A percentile compares a stretch with the other conserved stretches of the same genome.
Conservation (phyloP, 2,797 vertebrate species). For the Ibycter americanus region DNA sequence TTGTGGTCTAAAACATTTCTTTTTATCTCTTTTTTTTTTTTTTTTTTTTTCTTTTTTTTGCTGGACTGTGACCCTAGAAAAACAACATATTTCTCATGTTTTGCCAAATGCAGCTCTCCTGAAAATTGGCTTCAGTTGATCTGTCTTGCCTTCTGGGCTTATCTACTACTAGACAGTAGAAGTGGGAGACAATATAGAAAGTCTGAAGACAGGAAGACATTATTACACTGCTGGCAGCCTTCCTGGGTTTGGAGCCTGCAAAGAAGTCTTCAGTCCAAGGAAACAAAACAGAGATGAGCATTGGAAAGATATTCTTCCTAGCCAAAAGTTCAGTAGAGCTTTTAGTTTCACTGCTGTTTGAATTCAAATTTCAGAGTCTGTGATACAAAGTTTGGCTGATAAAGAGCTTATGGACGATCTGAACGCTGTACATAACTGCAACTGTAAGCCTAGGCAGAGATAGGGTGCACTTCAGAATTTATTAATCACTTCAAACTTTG, state of each 20-base stretch:
- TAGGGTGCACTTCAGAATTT: neutral
- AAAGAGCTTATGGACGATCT: neutral
- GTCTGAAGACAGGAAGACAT: neutral
- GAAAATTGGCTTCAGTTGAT: neutral
- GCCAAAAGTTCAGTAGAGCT: neutral
- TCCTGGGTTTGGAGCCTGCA: neutral
- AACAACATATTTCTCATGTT: neutral
- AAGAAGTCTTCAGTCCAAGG: neutral
- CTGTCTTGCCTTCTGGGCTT: constrained; percentile 2
- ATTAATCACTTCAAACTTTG: neutral
- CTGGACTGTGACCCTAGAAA: neutral
- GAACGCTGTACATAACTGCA: neutral
- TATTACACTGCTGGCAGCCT: neutral
- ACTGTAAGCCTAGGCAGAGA: neutral
- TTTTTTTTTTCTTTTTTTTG: fast-evolving
- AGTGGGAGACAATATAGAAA: neutral
- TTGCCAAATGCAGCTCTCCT: neutral
- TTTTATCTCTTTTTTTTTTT: neutral
- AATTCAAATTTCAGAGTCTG: neutral
- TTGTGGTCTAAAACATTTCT: neutral
- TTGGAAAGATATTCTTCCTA: neutral
- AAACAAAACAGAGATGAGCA: neutral
- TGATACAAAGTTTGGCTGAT: neutral
- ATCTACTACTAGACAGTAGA: neutral
- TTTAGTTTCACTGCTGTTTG: neutral